These are phyloP conservation scores for Scomberomorus guttatus DNA, from an alignment of 2,797 vertebrate genomes.

Conservation along the genomic window DNA sequence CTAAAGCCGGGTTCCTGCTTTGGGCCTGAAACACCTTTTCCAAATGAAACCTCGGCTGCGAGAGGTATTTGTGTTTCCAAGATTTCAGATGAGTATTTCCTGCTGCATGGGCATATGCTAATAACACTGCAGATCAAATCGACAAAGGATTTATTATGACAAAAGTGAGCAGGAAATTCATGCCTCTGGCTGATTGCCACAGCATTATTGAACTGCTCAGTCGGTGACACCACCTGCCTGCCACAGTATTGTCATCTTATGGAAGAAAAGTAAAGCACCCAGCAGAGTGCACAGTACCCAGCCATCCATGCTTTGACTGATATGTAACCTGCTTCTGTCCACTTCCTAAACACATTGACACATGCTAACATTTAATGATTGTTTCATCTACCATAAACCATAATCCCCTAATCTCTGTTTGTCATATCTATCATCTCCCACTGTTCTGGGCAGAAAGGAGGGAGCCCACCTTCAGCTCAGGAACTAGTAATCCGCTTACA, in stretches of 20 bases:
- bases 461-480: conserved; percentile 64
- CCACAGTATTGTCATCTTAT: conserved; percentile 9
- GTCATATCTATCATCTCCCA: conserved; percentile 69
- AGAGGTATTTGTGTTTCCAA: conserved; percentile 13
- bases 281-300: conserved; percentile 2
- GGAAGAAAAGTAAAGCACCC: conserved; percentile 24
- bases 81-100: conserved; percentile 12
- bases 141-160: conserved; percentile 33
- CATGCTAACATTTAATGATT: conserved; percentile 69
- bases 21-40: background rate
- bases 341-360: conserved; percentile 57
- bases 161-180: conserved; percentile 17
- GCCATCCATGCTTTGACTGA: conserved; percentile 17
- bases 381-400: conserved; percentile 67
- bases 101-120: conserved; percentile 20
- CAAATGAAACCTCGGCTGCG: background rate
- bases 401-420: conserved; percentile 75
- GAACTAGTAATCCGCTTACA: conserved; percentile 75
- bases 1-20: background rate
- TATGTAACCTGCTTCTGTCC: conserved; percentile 41
- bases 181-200: conserved; percentile 25
- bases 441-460: conserved; percentile 54
- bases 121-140: conserved; percentile 20
- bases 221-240: conserved; percentile 9
- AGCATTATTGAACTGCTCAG: conserved; percentile 30